Base-by-base conservation (phyloP, 92 coral and sea anemone genomes). In the Zoanthus sociatus region DNA sequence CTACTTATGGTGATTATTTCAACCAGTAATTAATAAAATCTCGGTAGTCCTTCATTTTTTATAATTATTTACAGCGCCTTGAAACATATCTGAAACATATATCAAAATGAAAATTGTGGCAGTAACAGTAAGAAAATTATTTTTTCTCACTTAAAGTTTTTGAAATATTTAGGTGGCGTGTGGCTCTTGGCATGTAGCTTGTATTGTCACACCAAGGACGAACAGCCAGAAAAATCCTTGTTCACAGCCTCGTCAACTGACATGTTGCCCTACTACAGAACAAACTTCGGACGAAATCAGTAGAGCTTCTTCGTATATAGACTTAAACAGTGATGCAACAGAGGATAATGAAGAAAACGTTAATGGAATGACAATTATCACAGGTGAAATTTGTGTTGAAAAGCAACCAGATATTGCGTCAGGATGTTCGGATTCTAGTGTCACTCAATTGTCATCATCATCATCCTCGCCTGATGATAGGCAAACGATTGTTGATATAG, bases 131-230 rank as follows among this genome's bases (percentile, higher is more conserved):
- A 37, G 42, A 4, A 37, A 37, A 37, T 37, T 37, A 26, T 37
- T 37, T 37, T 37, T 37, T 37, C 71, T 54, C 11, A 0, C 13
- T n/a, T 9, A 18, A 42, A 11, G n/a, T 9, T 21, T 58, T 82
- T 82, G 33, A 14, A 33, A 64, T 14, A 45, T 48, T 15, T 31
- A 97, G 99, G 97, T 97, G 79, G 93, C 98, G 16, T 93, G 94
- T 73, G 99, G 99, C 0, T 94, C 99, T 1, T 97, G 99, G 99
- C 99, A 97, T 71, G 96, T 97, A 30, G 93, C 97, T 37, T 94
- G 95, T 71, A 89, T 89, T 44, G 94, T 97, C 20, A 67, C 77
- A 33, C 84, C 84, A 18, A 14, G 67, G 78, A 26, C 26, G 26
- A 42, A 51, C 8, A 83, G 1, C 45, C 30, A 31, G 44, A 3